phyloP scores from a whole-genome alignment of 1,140 invertebrate species.

The Magallana angulata region DNA sequence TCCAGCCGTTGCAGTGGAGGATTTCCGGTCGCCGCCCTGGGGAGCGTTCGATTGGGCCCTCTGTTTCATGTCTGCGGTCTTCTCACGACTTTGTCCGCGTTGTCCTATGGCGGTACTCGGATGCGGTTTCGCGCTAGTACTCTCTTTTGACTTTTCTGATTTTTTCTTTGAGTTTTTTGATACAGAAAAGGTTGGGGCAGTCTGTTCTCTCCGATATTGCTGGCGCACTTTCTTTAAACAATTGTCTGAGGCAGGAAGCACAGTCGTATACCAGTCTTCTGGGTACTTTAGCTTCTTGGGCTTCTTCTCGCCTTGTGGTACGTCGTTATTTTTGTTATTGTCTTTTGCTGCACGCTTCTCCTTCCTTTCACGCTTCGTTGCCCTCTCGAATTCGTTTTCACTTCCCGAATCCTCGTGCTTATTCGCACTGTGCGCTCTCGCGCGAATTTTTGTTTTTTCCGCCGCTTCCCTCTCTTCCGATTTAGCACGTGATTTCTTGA shows the following conservation, averaged over 20 bases:
- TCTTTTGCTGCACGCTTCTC: neutral
- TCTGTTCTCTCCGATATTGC: constrained; percentile 48
- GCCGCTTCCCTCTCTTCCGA: neutral
- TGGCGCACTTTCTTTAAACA: constrained; percentile 51
- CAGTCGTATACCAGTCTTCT: constrained; percentile 60
- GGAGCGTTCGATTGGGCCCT: neutral
- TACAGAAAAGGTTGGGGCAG: constrained; percentile 43
- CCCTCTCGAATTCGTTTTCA: constrained; percentile 13
- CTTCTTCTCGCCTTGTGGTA: constrained; percentile 21
- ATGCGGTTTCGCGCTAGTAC: neutral
- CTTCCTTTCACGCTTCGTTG: constrained; percentile 5
- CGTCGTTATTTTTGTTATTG: neutral
- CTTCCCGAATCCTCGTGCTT: constrained; percentile 10
- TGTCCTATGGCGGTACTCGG: neutral
- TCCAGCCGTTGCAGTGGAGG: constrained; percentile 21
- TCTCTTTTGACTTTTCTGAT: neutral
- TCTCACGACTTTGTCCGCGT: neutral
- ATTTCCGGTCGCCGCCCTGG: neutral
- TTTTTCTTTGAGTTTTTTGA: constrained; percentile 28
- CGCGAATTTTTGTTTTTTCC: neutral
- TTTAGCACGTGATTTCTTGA: constrained; percentile 13
- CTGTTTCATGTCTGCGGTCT: constrained; percentile 21
- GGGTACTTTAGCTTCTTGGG: constrained; percentile 52
- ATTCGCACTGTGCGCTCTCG: neutral
- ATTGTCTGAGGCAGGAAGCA: constrained; percentile 61